phyloP scores from a whole-genome alignment of 2,113 vertebrate species.

The Perccottus glenii region DNA sequence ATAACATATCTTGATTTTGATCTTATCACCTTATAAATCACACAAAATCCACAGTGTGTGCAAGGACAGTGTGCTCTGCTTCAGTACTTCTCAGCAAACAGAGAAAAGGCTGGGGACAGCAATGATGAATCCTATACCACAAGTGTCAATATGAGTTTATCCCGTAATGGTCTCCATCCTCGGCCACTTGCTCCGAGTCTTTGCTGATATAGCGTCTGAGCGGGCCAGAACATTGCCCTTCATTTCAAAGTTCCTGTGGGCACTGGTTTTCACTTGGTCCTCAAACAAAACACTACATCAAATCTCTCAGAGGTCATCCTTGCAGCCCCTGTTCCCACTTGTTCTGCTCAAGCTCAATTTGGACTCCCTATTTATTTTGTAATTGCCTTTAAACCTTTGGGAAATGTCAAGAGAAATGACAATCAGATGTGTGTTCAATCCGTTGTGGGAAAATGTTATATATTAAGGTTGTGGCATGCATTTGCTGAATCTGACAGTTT shows the following conservation, averaged over 20 bases:
- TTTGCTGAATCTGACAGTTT: constrained; percentile 1
- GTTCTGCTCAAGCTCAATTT: constrained; percentile 1
- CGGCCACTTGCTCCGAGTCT: constrained; percentile 25
- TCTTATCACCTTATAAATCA: constrained; percentile 20
- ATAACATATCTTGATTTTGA: background rate
- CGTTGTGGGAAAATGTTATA: background rate
- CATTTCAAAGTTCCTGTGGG: constrained; percentile 40
- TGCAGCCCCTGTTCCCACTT: background rate
- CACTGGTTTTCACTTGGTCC: constrained; percentile 16
- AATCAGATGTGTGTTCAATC: background rate
- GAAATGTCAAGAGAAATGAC: constrained; percentile 3
- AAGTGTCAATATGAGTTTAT: constrained; percentile 61
- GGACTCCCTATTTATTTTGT: background rate
- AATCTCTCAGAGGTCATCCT: constrained; percentile 19
- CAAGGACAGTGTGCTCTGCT: background rate
- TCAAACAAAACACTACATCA: constrained; percentile 34
- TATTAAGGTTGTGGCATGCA: background rate
- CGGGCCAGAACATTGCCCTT: constrained; percentile 37
- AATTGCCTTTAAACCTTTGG: background rate
- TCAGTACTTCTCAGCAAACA: constrained; percentile 40
- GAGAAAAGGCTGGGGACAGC: constrained; percentile 38
- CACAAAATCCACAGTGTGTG: constrained; percentile 21
- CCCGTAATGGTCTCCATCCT: constrained; percentile 46
- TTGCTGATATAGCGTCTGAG: constrained; percentile 56
- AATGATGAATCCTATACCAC: constrained; percentile 54